Conservation (phyloP, 2,888 invertebrate genomes). For the Phyllotreta cruciferae region DNA sequence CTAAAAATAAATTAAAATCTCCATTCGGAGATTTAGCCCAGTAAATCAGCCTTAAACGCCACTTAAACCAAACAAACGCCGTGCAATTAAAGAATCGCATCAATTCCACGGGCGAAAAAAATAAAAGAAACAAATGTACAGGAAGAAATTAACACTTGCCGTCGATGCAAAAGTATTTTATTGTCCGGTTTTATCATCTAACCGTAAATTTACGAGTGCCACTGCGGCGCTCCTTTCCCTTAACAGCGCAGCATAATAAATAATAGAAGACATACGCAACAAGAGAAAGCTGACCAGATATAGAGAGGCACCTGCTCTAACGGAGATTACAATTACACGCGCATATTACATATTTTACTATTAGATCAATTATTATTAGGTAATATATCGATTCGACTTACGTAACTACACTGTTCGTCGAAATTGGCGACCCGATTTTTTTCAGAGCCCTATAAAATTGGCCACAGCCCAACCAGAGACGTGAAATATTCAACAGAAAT, state of each 20-base stretch:
- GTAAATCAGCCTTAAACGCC: too few species aligned
- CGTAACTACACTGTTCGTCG: too few species aligned
- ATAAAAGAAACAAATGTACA: neutral
- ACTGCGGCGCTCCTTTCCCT: constrained; percentile 39
- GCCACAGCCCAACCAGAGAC: too few species aligned
- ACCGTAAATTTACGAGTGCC: constrained; percentile 31
- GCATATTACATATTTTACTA: constrained; percentile 26
- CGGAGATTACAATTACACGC: constrained; percentile 40
- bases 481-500: too few species aligned
- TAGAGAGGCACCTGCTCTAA: constrained; percentile 44
- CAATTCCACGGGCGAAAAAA: neutral
- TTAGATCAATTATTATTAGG: constrained; percentile 1
- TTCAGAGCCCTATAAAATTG: too few species aligned
- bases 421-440: too few species aligned
- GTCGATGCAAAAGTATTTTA: constrained; percentile 25
- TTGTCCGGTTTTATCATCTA: constrained; percentile 30
- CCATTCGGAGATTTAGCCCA: too few species aligned
- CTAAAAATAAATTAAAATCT: too few species aligned
- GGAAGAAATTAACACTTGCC: constrained; percentile 21
- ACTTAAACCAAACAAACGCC: neutral
- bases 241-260: constrained; percentile 41
- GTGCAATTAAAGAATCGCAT: neutral
- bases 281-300: constrained; percentile 42
- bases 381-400: too few species aligned
- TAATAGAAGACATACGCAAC: constrained; percentile 44